phyloP scores from a whole-genome alignment of 2,113 vertebrate genomes.

The Bettongia penicillata region DNA sequence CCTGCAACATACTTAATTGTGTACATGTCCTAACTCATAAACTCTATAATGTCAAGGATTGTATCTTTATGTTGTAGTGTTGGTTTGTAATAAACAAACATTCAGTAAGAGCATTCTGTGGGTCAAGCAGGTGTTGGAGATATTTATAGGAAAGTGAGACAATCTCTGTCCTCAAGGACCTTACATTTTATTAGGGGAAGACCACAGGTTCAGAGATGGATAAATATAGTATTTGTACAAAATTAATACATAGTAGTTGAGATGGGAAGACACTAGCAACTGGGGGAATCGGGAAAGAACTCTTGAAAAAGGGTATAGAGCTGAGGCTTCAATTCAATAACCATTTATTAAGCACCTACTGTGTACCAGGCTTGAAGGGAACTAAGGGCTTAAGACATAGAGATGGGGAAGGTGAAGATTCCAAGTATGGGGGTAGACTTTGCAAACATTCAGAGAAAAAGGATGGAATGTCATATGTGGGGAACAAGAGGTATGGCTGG shows the following conservation, averaged over 20 bases:
- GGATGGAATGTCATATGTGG: neutral
- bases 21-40: neutral
- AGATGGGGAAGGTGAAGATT: neutral
- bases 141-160: too few relatives aligned
- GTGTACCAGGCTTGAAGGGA: neutral
- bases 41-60: neutral
- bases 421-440: neutral
- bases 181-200: neutral
- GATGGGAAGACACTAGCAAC: neutral
- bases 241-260: neutral
- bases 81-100: neutral
- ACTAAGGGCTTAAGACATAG: neutral
- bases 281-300: neutral
- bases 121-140: neutral
- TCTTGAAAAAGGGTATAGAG: neutral
- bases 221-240: neutral
- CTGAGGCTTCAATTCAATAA: neutral
- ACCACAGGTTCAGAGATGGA: neutral
- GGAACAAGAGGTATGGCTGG: neutral
- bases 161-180: neutral
- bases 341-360: neutral
- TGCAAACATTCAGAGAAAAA: neutral
- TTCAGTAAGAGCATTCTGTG: neutral
- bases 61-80: neutral
- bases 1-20: neutral